Evolutionary conservation across 1,140 invertebrate genomes (phyloP).

Genomic region (Anagrus nilaparvatae): DNA sequence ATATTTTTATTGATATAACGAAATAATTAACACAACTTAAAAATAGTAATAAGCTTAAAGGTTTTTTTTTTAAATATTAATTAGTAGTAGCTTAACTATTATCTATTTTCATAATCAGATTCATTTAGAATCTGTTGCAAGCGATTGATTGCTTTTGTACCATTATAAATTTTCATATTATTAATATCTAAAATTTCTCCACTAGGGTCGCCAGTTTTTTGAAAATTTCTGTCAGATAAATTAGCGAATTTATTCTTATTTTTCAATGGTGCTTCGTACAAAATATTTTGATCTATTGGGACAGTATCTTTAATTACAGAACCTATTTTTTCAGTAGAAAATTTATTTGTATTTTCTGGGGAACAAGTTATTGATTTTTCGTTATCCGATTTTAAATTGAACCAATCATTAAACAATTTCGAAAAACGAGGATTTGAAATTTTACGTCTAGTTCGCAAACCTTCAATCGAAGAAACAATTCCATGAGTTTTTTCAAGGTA

Average conservation of each 20-base stretch:
- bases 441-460: not conserved
- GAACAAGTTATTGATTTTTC: constrained; percentile 2
- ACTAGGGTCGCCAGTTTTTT: constrained; percentile 33
- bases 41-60: too few relatives aligned
- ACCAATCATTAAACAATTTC: constrained; percentile 21
- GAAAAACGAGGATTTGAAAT: constrained; percentile 15
- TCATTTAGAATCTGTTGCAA: too few relatives aligned
- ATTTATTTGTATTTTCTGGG: constrained; percentile 7
- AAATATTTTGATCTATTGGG: constrained; percentile 25
- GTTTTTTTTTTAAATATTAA: too few relatives aligned
- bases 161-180: constrained; percentile 25
- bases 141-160: too few relatives aligned
- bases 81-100: too few relatives aligned
- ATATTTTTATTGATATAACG: too few relatives aligned
- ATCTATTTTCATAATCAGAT: too few relatives aligned
- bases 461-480: not conserved
- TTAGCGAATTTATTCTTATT: constrained; percentile 28
- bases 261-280: constrained; percentile 32
- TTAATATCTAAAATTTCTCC: constrained; percentile 31
- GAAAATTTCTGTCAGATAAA: constrained; percentile 37
- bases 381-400: constrained; percentile 14
- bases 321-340: constrained; percentile 27
- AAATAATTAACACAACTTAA: too few relatives aligned
- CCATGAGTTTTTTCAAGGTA: constrained; percentile 19
- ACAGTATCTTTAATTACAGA: constrained; percentile 32